Evolutionary conservation across 2,113 vertebrate genomes (phyloP).

Genomic region (Calyptomena viridis): DNA sequence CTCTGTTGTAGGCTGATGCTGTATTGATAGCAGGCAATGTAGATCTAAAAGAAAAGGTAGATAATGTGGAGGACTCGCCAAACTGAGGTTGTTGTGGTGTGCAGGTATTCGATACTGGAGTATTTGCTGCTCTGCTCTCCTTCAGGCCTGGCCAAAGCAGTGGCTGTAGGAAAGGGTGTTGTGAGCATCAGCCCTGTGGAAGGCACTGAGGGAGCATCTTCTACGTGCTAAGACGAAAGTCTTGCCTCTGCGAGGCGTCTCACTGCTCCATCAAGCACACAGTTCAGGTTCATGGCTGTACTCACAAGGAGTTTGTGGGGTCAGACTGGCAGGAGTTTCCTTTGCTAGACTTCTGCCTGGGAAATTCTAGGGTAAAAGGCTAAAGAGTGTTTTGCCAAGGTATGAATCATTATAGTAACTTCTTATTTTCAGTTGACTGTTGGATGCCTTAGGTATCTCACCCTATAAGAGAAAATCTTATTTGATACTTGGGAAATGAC

Average conservation of each 20-base stretch:
- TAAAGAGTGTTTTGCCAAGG: background rate
- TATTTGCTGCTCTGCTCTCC: background rate
- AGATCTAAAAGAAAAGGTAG: background rate
- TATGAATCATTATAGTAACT: background rate
- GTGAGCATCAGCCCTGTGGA: background rate
- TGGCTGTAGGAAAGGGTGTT: background rate
- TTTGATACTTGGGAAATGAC: background rate
- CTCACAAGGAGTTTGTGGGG: background rate
- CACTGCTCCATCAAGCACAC: fast-evolving
- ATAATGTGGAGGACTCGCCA: background rate
- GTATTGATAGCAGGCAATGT: background rate
- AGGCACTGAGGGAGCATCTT: background rate
- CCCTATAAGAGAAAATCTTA: background rate
- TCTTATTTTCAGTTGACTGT: background rate
- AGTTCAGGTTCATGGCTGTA: background rate
- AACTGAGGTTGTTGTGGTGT: fast-evolving
- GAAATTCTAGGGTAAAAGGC: background rate
- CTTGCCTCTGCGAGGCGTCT: background rate
- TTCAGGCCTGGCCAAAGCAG: background rate
- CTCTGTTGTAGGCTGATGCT: background rate
- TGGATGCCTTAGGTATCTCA: background rate
- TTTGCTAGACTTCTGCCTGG: background rate
- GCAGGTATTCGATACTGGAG: too few relatives aligned
- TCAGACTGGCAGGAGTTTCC: background rate
- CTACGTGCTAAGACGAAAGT: fast-evolving